A percentile compares a stretch with the other conserved stretches of the same genome.
These are phyloP conservation scores for Megalops cyprinoides DNA, from an alignment of 2,797 vertebrate genomes.

Conservation along the genomic window DNA sequence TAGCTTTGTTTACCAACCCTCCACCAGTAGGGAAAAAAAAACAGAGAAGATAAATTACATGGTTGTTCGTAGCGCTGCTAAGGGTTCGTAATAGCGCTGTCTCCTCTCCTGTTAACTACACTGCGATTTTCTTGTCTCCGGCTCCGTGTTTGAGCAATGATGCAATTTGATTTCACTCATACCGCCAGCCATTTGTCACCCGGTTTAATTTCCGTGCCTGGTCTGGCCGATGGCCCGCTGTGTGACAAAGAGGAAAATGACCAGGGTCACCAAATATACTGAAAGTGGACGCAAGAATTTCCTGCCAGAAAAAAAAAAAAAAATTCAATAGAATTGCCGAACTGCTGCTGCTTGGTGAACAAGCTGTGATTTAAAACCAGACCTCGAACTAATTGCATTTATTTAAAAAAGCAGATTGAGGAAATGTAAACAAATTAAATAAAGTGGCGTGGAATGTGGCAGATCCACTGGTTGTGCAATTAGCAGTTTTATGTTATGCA, in stretches of 20 bases:
- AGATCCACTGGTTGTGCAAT: too few relatives aligned
- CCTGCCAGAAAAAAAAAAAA: background rate
- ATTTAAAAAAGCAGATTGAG: too few relatives aligned
- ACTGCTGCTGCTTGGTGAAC: too few relatives aligned
- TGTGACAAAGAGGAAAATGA: background rate
- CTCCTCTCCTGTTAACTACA: constrained; percentile 2
- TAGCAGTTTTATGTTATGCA: too few relatives aligned
- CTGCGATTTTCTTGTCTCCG: background rate
- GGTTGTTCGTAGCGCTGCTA: background rate
- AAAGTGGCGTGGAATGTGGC: too few relatives aligned
- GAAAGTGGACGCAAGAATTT: background rate
- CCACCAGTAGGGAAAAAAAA: background rate
- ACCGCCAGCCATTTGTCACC: background rate
- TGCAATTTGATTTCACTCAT: background rate
- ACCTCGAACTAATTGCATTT: too few relatives aligned
- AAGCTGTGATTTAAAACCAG: too few relatives aligned
- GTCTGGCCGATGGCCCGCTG: too few relatives aligned
- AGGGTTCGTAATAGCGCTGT: background rate
- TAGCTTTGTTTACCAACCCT: background rate
- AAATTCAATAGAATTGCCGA: background rate
- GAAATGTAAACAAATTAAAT: too few relatives aligned
- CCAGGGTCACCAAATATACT: background rate
- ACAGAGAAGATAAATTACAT: background rate
- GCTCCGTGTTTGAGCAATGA: constrained; percentile 2
- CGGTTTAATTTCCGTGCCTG: background rate